Evolutionary conservation across 2,113 vertebrate genomes (phyloP), one percentile per base, ranked within the genome.

Genomic region (Ammodytes marinus): DNA sequence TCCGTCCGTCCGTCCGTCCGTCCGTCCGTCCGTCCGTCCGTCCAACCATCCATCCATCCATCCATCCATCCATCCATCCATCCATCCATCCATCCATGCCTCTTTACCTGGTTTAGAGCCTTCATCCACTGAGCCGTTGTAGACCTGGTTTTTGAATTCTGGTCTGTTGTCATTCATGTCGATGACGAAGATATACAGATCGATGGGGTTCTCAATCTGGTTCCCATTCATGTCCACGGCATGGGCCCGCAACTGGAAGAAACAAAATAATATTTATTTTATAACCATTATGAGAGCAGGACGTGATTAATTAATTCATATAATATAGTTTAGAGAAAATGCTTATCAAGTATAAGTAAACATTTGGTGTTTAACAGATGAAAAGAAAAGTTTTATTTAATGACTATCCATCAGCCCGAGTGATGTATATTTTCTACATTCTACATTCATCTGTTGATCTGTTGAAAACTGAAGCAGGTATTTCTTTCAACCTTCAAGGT

Each of bases 101-200:
- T 74, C 7, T 12, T 69, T 94, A 98, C 98, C 98, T 96, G 98
- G 98, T 94, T 97, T 99, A 42, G 98, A 97, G 80, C 97, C 97
- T 93, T 99, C 98, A 52, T 97, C 96, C 95, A 99, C 98, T 0
- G 97, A 98, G 68, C 98, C 98, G 2, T 99, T 99, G 93, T 98
- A 99, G 68, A 99, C 96, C 93, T 98, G 97, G 93, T 97, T 98
- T 88, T 96, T 90, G 89, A 99, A 99, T 88, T 99, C 97, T 0
- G 98, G 98, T 3, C 98, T 95, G 95, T 99, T 99, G 95, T 99
- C 98, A 0, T 99, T 99, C 98, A 99, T 99, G 93, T 99, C 98
- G 55, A 99, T 99, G 85, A 99, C 98, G 0, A 97, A 98, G 95
- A 99, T 99, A 91, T 99, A 98, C 66, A 99, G 96, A 92, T 99